phyloP scores from a whole-genome alignment of 2,113 vertebrate species.

The Ceuthmochares aereus region DNA sequence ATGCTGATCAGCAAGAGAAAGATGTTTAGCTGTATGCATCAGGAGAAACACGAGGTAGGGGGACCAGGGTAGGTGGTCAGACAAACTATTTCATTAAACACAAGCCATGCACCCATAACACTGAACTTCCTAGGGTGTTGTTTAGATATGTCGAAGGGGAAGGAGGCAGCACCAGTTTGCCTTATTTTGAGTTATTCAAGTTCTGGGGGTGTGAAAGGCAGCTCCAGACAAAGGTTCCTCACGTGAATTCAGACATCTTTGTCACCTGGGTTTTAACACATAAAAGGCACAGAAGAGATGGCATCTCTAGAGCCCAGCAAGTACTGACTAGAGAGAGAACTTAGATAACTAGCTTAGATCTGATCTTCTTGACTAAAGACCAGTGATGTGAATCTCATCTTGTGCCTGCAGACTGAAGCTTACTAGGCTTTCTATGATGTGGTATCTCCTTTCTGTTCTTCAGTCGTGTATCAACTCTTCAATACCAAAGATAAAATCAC shows the following conservation, averaged over 20 bases:
- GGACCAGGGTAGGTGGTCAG: not conserved
- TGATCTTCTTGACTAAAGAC: not conserved
- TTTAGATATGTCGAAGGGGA: not conserved
- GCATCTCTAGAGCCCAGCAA: not conserved
- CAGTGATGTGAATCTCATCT: not conserved
- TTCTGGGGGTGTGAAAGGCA: not conserved
- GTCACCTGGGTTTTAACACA: not conserved
- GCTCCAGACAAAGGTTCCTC: not conserved
- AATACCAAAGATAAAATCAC: not conserved
- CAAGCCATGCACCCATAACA: not conserved
- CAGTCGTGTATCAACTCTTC: not conserved
- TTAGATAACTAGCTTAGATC: not conserved
- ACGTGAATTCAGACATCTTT: not conserved
- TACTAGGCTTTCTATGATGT: constrained; percentile 8
- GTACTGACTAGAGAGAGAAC: not conserved
- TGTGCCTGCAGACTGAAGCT: not conserved
- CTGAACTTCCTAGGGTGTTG: not conserved
- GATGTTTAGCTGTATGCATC: not conserved
- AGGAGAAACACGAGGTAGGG: not conserved
- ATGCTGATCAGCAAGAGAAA: not conserved
- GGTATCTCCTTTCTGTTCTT: not conserved
- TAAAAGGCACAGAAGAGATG: not conserved
- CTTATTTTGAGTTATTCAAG: not conserved
- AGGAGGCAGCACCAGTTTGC: not conserved
- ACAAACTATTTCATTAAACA: not conserved